Base-by-base conservation (phyloP, 1,140 invertebrate species). In the Pteromalus puparum region DNA sequence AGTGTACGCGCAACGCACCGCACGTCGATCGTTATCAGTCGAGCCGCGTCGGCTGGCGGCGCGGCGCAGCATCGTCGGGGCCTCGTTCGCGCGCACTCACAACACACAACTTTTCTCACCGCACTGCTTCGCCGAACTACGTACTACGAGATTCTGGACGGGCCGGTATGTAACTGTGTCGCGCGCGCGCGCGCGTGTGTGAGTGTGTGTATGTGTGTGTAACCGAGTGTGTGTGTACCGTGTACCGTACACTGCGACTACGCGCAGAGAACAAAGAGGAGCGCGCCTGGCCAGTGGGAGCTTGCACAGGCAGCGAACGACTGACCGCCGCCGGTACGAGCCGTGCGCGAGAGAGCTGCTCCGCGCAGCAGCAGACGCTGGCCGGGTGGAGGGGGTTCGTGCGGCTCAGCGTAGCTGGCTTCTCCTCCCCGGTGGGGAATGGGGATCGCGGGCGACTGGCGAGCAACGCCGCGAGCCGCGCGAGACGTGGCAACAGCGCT, bases 261-360 rank as follows among this genome's bases (percentile, higher is more conserved):
- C 26, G 5, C n/a, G 42, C 9, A 34, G 24, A 65, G 13, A 34
- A 65, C 34, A 15, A 78, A 48, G n/a, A 61, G 13, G 18, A 48
- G 75, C 42, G 74, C 42, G 42, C 48, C 24, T 30, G 13, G 38
- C 46, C 9, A 74, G 21, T 74, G 38, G 48, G 38, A 61, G 53
- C 53, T 61, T 21, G 79, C 79, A 26, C 79, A 38, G 68, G 79
- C 79, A 72, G 34, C 38, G 79, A 53, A 42, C 79, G 79, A 81
- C 79, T 81, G 79, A 80, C 78, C 78, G 78, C 26, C 42, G 75
- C 30, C 79, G 78, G 42, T 15, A n/a, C n/a, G n/a, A n/a, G n/a
- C n/a, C n/a, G n/a, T n/a, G n/a, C n/a, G 65, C 78, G 34, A 80
- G 61, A 38, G 18, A 30, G 18, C 30, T 24, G 21, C 28, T 61